A percentile compares a stretch with the other conserved stretches of the same genome.
phyloP scores from a whole-genome alignment of 2,888 invertebrate genomes.

The Synanthedon tipuliformis region DNA sequence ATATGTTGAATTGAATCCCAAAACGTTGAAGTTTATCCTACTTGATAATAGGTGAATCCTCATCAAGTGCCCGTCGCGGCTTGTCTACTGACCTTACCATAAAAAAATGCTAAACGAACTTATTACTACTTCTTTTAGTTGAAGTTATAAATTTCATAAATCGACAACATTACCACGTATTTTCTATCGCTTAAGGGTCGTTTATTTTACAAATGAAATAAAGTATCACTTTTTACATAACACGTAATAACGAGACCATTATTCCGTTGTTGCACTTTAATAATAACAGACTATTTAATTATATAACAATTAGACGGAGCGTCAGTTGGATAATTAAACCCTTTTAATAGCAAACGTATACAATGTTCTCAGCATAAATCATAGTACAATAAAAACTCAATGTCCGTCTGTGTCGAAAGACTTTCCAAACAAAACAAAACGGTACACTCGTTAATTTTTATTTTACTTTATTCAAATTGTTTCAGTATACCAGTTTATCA shows the following conservation, averaged over 20 bases:
- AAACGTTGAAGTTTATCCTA: too few species aligned
- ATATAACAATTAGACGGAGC: constrained; percentile 17
- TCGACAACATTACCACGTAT: too few species aligned
- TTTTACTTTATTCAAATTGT: constrained; percentile 30
- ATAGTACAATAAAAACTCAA: constrained; percentile 37
- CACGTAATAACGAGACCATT: constrained; percentile 37
- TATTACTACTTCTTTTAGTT: too few species aligned
- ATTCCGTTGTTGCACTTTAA: constrained; percentile 20
- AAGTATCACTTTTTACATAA: constrained; percentile 16
- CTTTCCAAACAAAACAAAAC: constrained; percentile 31
- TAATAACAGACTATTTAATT: constrained; percentile 46
- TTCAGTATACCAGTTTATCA: constrained; percentile 38
- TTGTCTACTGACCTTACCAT: too few species aligned
- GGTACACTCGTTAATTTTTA: constrained; percentile 37
- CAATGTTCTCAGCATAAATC: constrained; percentile 31
- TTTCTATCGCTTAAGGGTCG: not conserved
- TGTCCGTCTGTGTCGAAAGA: constrained; percentile 32
- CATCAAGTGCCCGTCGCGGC: too few species aligned
- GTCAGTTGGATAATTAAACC: constrained; percentile 46
- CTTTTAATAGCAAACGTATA: constrained; percentile 38
- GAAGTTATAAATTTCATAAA: too few species aligned
- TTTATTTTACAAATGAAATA: constrained; percentile 4
- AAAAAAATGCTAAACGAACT: too few species aligned
- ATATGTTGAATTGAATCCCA: too few species aligned
- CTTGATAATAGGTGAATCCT: too few species aligned